Evolutionary conservation across 2,113 vertebrate genomes (phyloP).

Genomic region (Phocoena sinus): DNA sequence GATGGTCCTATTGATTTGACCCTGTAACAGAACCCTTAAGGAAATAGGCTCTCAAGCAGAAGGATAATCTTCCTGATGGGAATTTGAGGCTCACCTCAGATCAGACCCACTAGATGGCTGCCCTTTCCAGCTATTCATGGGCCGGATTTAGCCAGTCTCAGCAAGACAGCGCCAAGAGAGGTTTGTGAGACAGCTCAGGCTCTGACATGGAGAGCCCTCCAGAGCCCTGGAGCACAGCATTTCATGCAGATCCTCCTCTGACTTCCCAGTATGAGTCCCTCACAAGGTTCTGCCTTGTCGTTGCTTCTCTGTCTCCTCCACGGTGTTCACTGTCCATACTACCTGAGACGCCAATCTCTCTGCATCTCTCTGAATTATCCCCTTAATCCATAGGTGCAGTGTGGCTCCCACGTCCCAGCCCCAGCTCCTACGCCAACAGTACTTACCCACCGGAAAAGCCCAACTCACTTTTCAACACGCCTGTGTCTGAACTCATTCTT

Average conservation of each 20-base stretch:
- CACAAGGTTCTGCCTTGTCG: accelerated
- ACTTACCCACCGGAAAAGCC: background rate
- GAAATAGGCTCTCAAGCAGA: background rate
- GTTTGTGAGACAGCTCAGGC: accelerated
- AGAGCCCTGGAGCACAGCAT: background rate
- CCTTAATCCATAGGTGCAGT: background rate
- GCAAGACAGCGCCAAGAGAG: background rate
- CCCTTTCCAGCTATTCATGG: background rate
- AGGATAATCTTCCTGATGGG: background rate
- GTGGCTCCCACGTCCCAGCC: background rate
- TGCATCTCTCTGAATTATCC: background rate
- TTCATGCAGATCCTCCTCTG: background rate
- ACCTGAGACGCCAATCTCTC: background rate
- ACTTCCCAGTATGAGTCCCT: accelerated
- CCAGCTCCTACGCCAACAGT: accelerated
- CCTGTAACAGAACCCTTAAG: background rate
- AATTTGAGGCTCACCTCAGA: background rate
- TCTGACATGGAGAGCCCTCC: background rate
- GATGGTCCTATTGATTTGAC: background rate
- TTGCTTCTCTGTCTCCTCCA: background rate
- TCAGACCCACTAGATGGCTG: background rate
- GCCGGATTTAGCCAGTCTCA: background rate
- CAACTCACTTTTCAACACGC: background rate
- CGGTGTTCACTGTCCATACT: no score
- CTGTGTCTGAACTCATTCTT: no score